phyloP scores from a whole-genome alignment of 35 echinoderm and acorn worm genomes.

The Patiria miniata region DNA sequence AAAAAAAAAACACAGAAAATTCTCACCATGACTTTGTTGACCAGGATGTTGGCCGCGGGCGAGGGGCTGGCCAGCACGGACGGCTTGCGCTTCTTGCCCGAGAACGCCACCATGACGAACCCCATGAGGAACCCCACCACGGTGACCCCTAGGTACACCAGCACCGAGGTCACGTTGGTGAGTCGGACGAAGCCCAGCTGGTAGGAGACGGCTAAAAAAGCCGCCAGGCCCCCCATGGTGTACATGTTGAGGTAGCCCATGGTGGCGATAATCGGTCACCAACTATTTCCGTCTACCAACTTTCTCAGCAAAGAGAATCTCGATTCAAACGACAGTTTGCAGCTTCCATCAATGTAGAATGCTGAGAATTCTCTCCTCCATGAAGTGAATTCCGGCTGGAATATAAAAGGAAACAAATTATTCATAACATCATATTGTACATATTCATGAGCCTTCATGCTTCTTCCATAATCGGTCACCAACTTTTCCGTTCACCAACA shows the following conservation, averaged over 20 bases:
- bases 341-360: too few species aligned
- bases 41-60: conserved; percentile 51
- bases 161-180: conserved; percentile 29
- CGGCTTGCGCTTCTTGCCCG: conserved; percentile 69
- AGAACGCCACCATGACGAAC: conserved; percentile 65
- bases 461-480: too few species aligned
- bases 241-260: conserved; percentile 49
- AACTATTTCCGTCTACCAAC: too few species aligned
- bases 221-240: conserved; percentile 31
- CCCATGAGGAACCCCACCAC: conserved; percentile 73
- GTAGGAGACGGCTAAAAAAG: conserved; percentile 43
- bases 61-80: conserved; percentile 38
- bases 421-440: too few species aligned
- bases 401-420: too few species aligned
- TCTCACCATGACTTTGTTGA: conserved; percentile 93
- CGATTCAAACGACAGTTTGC: too few species aligned
- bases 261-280: background rate
- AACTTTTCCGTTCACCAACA: too few species aligned
- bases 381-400: too few species aligned
- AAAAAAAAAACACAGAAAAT: too few species aligned
- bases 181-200: conserved; percentile 47
- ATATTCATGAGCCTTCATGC: too few species aligned
- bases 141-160: conserved; percentile 58
- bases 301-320: too few species aligned
- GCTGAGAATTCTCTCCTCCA: too few species aligned